phyloP scores from a whole-genome alignment of 2,113 vertebrate genomes.

The Gyps fulvus region DNA sequence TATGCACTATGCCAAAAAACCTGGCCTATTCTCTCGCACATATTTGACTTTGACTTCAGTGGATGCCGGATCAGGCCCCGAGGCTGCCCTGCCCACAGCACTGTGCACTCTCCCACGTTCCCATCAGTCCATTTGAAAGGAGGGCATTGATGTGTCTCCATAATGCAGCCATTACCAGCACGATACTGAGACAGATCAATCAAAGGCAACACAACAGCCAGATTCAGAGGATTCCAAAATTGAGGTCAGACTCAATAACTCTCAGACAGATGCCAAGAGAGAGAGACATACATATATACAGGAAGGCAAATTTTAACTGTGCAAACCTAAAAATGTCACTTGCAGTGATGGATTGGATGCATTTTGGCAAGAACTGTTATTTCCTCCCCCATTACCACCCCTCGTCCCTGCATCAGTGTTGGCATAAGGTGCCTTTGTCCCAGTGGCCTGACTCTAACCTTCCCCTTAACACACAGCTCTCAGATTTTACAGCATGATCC shows the following conservation, averaged over 20 bases:
- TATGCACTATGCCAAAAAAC: not conserved
- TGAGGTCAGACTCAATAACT: conserved; percentile 36
- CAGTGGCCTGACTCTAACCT: not conserved
- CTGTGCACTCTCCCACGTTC: not conserved
- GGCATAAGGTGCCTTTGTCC: not conserved
- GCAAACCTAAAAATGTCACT: conserved; percentile 22
- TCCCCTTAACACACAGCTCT: not conserved
- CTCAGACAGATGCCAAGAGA: not conserved
- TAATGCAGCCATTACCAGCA: conserved; percentile 42
- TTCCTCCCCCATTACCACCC: not conserved
- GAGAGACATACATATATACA: not conserved
- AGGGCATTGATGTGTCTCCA: conserved; percentile 29
- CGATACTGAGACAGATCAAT: not conserved
- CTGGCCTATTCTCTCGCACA: fast-evolving
- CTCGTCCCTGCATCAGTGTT: not conserved
- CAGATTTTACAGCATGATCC: not conserved
- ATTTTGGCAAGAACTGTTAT: not conserved
- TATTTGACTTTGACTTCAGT: not conserved
- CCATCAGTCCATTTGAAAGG: not conserved
- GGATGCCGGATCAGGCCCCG: not conserved
- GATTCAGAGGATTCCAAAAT: conserved; percentile 30
- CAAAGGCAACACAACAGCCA: conserved; percentile 10
- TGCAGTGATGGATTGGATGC: not conserved
- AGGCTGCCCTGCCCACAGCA: not conserved
- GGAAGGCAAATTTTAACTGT: conserved; percentile 6